Evolutionary conservation across 2,888 invertebrate species (phyloP).

Genomic region (Agrotis exclamationis): DNA sequence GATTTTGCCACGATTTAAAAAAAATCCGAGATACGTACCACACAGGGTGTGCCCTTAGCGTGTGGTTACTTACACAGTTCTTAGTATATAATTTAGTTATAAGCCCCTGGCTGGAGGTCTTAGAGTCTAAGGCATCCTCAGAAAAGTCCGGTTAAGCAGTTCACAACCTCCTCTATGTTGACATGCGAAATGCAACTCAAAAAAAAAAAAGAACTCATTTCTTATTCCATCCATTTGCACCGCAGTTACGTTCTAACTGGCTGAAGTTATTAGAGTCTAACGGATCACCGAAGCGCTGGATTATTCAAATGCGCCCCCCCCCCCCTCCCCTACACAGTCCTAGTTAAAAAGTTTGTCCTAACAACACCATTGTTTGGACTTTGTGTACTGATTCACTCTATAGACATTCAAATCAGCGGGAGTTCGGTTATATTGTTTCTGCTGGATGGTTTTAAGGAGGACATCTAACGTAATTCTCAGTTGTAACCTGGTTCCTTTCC

Average conservation of each 20-base stretch:
- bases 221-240: background rate
- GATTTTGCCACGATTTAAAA: too few relatives aligned
- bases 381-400: constrained; percentile 61
- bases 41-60: too few relatives aligned
- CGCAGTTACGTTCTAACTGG: constrained; percentile 52
- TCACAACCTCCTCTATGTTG: too few relatives aligned
- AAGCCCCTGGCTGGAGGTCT: too few relatives aligned
- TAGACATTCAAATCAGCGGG: constrained; percentile 61
- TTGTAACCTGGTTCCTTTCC: background rate
- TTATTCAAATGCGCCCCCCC: constrained; percentile 69
- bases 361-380: constrained; percentile 66
- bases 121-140: too few relatives aligned
- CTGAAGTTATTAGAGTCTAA: constrained; percentile 65
- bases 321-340: constrained; percentile 56
- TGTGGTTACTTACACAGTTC: too few relatives aligned
- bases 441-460: constrained; percentile 19
- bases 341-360: constrained; percentile 65
- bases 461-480: constrained; percentile 19
- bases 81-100: too few relatives aligned
- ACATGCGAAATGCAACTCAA: too few relatives aligned
- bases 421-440: constrained; percentile 48
- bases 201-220: too few relatives aligned
- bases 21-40: too few relatives aligned
- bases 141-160: too few relatives aligned
- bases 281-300: constrained; percentile 67